A percentile compares a stretch with the other conserved stretches of the same genome.
Evolutionary conservation across 2,113 vertebrate species (phyloP).

Genomic region (Puntigrus tetrazona): DNA sequence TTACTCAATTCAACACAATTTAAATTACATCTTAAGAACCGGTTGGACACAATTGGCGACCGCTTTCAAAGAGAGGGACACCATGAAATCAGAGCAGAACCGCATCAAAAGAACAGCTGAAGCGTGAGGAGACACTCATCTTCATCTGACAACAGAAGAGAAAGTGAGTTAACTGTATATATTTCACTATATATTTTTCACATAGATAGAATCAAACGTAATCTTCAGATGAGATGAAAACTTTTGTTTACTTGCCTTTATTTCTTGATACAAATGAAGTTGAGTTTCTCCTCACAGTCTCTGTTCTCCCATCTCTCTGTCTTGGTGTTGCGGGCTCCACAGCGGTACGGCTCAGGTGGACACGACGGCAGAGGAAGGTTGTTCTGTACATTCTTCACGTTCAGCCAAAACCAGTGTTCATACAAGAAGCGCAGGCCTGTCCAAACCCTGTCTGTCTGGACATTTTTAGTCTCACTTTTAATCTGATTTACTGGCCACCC

Average conservation of each 20-base stretch:
- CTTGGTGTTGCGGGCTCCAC: conserved; percentile 49
- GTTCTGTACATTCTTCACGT: neutral
- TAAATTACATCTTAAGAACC: no score
- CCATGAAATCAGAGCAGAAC: no score
- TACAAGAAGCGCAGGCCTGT: conserved; percentile 37
- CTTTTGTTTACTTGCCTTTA: neutral
- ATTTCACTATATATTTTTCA: no score
- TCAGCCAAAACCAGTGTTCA: conserved; percentile 41
- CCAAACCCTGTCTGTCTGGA: conserved; percentile 19
- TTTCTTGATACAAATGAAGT: conserved; percentile 56
- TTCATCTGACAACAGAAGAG: no score
- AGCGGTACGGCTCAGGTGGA: conserved; percentile 26
- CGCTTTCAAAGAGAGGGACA: no score
- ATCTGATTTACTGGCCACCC: neutral
- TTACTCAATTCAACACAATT: no score
- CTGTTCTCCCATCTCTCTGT: neutral
- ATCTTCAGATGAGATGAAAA: no score
- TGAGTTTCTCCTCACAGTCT: conserved; percentile 58
- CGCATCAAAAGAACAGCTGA: no score
- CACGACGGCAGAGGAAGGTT: conserved; percentile 20
- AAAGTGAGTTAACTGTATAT: no score
- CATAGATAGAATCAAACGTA: no score
- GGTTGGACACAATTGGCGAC: no score
- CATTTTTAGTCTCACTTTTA: neutral
- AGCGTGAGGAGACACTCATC: no score